phyloP scores from a whole-genome alignment of 1,140 invertebrate species.

The Temnothorax longispinosus region DNA sequence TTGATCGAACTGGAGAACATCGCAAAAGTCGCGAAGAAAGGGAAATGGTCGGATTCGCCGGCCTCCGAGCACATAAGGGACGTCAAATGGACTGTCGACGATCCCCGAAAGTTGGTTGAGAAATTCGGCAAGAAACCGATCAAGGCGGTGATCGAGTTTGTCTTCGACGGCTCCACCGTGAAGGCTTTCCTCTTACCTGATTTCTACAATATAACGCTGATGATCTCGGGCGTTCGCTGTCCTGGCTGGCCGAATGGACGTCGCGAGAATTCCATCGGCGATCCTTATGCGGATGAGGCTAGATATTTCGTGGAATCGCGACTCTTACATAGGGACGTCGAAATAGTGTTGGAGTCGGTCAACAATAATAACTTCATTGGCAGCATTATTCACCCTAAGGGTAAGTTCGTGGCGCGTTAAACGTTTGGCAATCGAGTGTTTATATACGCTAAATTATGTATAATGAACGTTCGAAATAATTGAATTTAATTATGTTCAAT shows the following conservation, averaged over 20 bases:
- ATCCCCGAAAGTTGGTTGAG: slow-evolving; percentile 93
- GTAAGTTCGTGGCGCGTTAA: slow-evolving; percentile 84
- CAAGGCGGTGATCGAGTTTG: slow-evolving; percentile 96
- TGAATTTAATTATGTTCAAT: neutral
- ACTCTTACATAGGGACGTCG: slow-evolving; percentile 96
- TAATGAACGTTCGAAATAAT: neutral
- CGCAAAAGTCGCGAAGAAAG: slow-evolving; percentile 94
- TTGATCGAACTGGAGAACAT: slow-evolving; percentile 95
- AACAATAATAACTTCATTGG: slow-evolving; percentile 98
- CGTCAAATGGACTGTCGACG: slow-evolving; percentile 95
- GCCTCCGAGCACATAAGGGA: slow-evolving; percentile 91
- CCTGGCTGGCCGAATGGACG: slow-evolving; percentile 90
- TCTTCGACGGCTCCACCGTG: slow-evolving; percentile 98
- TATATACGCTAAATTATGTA: neutral
- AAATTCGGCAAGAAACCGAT: slow-evolving; percentile 92
- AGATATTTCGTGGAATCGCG: slow-evolving; percentile 96
- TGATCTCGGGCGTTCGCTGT: slow-evolving; percentile 97
- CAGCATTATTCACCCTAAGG: slow-evolving; percentile 95
- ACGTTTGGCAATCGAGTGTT: neutral
- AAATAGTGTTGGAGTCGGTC: slow-evolving; percentile 96
- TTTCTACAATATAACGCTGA: slow-evolving; percentile 95
- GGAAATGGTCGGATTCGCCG: slow-evolving; percentile 90
- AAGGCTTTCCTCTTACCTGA: slow-evolving; percentile 95
- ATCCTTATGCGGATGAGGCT: slow-evolving; percentile 92
- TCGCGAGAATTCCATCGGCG: slow-evolving; percentile 84